phyloP scores from a whole-genome alignment of 2,888 invertebrate species.

The Allacma fusca region DNA sequence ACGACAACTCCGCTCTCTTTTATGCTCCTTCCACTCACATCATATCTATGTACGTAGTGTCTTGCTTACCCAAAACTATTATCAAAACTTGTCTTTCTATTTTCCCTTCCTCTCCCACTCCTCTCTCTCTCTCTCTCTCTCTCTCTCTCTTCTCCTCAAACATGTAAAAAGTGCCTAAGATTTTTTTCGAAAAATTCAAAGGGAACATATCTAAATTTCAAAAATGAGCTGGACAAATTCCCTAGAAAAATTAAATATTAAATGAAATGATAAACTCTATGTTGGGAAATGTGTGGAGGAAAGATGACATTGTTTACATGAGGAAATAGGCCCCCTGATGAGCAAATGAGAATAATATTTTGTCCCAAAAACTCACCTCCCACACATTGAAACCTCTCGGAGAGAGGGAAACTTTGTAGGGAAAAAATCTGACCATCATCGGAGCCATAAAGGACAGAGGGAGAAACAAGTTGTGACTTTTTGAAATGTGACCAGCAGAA shows the following conservation, averaged over 20 bases:
- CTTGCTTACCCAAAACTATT: no score
- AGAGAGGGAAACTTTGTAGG: not conserved
- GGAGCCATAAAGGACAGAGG: no score
- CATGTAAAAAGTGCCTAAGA: no score
- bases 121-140: not conserved
- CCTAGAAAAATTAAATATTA: not conserved
- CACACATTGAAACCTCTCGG: not conserved
- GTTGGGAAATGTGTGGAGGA: not conserved
- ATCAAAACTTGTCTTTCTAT: not conserved
- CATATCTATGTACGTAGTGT: no score
- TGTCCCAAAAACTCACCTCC: constrained; percentile 13
- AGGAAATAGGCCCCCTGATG: constrained; percentile 21
- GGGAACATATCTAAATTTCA: no score
- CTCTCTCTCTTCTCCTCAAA: no score
- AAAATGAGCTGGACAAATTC: no score
- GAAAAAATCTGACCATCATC: not conserved
- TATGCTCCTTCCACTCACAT: no score
- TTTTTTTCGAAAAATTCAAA: not conserved
- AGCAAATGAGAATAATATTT: constrained; percentile 40
- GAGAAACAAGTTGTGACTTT: no score
- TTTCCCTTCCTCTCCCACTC: not conserved
- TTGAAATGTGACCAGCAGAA: not conserved
- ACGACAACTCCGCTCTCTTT: not conserved
- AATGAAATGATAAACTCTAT: not conserved
- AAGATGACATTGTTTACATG: not conserved